These are phyloP conservation scores for Leuctra nigra DNA, from an alignment of 2,888 invertebrate genomes.

Conservation along the genomic window DNA sequence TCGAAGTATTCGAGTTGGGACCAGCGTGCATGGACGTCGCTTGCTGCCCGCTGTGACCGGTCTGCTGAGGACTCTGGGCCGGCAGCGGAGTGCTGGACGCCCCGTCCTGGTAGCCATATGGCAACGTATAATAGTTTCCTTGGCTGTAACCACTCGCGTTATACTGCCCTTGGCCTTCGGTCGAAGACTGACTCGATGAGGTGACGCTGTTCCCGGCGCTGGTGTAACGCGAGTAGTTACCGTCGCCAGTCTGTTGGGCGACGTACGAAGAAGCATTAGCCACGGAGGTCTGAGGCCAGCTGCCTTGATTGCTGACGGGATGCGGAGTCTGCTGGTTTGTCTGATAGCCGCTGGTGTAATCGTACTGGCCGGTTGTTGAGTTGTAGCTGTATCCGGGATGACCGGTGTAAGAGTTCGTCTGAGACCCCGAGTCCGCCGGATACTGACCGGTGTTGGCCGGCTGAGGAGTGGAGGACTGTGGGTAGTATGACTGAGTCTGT, in stretches of 20 bases:
- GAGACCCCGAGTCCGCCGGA: conserved; percentile 32
- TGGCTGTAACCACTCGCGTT: conserved; percentile 12
- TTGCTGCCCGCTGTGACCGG: conserved; percentile 6
- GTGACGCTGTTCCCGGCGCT: conserved; percentile 46
- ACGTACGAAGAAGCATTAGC: background rate
- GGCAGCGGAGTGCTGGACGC: conserved; percentile 20
- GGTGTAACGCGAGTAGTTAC: conserved; percentile 39
- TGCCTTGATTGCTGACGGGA: background rate
- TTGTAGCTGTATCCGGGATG: conserved; percentile 59
- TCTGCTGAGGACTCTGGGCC: conserved; percentile 22
- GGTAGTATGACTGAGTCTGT: background rate
- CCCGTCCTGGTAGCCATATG: conserved; percentile 44
- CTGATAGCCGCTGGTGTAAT: conserved; percentile 54
- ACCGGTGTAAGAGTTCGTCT: conserved; percentile 39
- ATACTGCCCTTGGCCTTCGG: conserved; percentile 31
- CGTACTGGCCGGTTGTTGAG: conserved; percentile 48
- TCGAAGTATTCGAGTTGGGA: conserved; percentile 29
- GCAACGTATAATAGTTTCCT: conserved; percentile 40
- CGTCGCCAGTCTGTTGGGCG: background rate
- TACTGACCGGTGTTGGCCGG: background rate
- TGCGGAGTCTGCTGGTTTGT: background rate
- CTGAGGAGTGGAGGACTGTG: background rate
- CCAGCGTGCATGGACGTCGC: conserved; percentile 39
- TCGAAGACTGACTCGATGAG: conserved; percentile 40
- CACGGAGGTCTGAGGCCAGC: background rate